A percentile compares a stretch with the other conserved stretches of the same genome.
Conservation (phyloP, 2,888 invertebrate species). For the Andrena hattorfiana region DNA sequence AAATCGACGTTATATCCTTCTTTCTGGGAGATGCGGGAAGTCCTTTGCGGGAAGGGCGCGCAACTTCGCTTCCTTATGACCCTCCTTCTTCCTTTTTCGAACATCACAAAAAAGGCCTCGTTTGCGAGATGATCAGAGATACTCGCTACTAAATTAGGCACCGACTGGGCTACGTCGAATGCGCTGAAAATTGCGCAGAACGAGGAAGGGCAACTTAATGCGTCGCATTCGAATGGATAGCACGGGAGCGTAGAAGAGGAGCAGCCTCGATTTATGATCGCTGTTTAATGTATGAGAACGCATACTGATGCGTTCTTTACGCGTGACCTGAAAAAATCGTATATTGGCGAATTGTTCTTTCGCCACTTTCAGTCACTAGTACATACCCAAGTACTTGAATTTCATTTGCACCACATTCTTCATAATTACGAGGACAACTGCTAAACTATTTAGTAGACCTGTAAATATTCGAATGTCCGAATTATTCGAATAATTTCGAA, state of each 20-base stretch:
- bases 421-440: too few relatives aligned
- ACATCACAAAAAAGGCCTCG: conserved; percentile 47
- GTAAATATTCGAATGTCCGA: too few relatives aligned
- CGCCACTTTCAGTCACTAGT: too few relatives aligned
- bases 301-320: too few relatives aligned
- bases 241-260: neutral
- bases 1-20: conserved; percentile 40
- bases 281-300: neutral
- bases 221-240: neutral
- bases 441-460: too few relatives aligned
- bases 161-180: conserved; percentile 7
- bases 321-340: too few relatives aligned
- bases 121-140: conserved; percentile 44
- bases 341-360: too few relatives aligned
- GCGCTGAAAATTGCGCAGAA: neutral
- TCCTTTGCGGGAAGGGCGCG: conserved; percentile 23
- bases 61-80: conserved; percentile 42
- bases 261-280: neutral
- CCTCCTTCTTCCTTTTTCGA: conserved; percentile 40
- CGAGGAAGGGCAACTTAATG: neutral
- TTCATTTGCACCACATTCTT: too few relatives aligned
- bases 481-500: too few relatives aligned
- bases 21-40: conserved; percentile 19
- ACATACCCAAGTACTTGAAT: too few relatives aligned
- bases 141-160: conserved; percentile 27